phyloP scores from a whole-genome alignment of 1,140 invertebrate species.

The Philotrypesis tridentata region DNA sequence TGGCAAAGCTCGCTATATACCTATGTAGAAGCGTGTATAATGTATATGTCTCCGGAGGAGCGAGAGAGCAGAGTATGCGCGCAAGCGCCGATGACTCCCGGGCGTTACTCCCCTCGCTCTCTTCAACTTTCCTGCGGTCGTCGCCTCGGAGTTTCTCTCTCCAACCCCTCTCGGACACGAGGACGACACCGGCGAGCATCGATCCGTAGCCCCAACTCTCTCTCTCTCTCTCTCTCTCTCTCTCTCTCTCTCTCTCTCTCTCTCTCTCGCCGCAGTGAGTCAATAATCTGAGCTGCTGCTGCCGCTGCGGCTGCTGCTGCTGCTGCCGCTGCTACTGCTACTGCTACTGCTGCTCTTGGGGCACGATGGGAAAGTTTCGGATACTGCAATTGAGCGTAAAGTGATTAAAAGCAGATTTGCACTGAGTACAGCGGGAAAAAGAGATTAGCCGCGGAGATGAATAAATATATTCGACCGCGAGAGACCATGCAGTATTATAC shows the following conservation, averaged over 20 bases:
- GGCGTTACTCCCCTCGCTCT: conserved; percentile 52
- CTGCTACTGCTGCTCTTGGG: background rate
- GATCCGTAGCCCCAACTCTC: conserved; percentile 2
- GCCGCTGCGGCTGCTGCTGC: no score
- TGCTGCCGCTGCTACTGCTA: background rate
- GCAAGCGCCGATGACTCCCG: conserved; percentile 60
- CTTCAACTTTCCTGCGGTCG: conserved; percentile 39
- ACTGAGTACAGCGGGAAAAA: background rate
- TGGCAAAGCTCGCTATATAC: no score
- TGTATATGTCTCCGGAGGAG: background rate
- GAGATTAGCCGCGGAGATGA: background rate
- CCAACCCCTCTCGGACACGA: conserved; percentile 9
- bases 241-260: no score
- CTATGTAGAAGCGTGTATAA: no score
- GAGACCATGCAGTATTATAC: no score
- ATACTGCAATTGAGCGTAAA: background rate
- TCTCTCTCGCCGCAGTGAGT: no score
- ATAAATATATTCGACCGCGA: background rate
- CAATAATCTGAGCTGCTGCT: background rate
- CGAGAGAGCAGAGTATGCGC: conserved; percentile 56
- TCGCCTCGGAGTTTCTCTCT: background rate
- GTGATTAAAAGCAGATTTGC: conserved; percentile 11
- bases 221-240: background rate
- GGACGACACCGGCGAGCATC: conserved; percentile 30
- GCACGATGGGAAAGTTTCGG: background rate